Evolutionary conservation across 2,888 invertebrate species (phyloP), one percentile per base, ranked within the genome.

Genomic region (Patella pellucida): DNA sequence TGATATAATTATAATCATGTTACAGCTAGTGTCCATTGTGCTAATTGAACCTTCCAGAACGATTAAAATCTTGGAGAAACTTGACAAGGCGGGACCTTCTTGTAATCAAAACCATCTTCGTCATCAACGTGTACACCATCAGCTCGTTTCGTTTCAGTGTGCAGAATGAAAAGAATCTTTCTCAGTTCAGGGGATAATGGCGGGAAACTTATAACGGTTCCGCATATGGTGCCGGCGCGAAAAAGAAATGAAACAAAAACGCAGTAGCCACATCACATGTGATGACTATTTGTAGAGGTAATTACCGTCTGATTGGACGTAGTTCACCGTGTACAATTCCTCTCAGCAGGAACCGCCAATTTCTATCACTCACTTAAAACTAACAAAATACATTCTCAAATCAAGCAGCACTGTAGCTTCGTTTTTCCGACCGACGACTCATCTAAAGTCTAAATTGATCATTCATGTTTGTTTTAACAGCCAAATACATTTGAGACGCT

Each of bases 381-480:
- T 52, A 67, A 71, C 56, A 69, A 74, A 74, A 74, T 74, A 74
- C 62, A 74, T 70, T 69, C 69, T 52, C 14, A 62, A 23, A 62
- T 62, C 62, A 19, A 62, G 23, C 62, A 23, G 19, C 62, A 62
- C 15, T 12, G 14, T 19, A 62, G 23, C 19, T 62, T 23, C 19
- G 19, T 14, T 62, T 19, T 62, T 62, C 62, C 23, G 14, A 19
- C 23, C 23, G 62, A 11, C 62, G 62, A 62, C 62, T 62, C 62
- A 62, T 62, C 62, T 62, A 19, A 23, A 19, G 19, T 62, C 23
- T 71, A 74, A 71, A 74, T 74, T 74, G 74, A 74, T 74, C 62
- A 74, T 70, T 69, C 56, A 62, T 74, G 74, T 74, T 74, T 74
- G 74, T 74, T 74, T 74, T 74, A 74, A 74, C 70, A 74, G 70